Base-by-base conservation (phyloP, 2,797 vertebrate genomes). In the Alosa sapidissima region DNA sequence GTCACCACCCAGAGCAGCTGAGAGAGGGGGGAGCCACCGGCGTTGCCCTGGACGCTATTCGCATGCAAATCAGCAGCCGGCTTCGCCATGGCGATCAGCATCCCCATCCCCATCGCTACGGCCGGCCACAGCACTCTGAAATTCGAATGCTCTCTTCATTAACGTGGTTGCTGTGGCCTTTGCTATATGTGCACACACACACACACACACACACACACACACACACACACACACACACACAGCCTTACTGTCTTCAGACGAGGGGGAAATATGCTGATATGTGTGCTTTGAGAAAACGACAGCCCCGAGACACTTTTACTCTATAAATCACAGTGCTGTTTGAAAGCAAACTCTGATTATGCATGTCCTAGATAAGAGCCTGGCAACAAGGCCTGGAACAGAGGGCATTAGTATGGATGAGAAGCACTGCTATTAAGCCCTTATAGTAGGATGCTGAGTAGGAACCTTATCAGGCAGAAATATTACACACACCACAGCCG, bases 331-430 rank as follows among this genome's bases (percentile, higher is more conserved):
- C 87, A 84, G 62, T 41, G 81, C 86, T 14, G 81, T 86, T 88
- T 89, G 87, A 91, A 91, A 90, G 90, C 86, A 92, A 92, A 87
- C 82, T 55, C 81, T 90, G 90, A 92, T 92, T 92, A 93, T 90
- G 90, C 87, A 7, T 90, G 92, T 92, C 93, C 93, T 86, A 93
- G 90, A 94, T 94, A 89, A 33, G 13, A 41, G 28, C 2, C 28
- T 13, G 11, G 11, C 24, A 14, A 16, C 14, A 14, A 19, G 14
- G 68, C 36, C 14, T 11, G 33, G 68, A 75, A 41, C 33, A 36
- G n/a, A 14, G 68, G 11, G 16, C 68, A 75, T 75, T 75, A 75
- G 68, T 75, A 75, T 75, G 68, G 68, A 36, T 36, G 68, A 6
- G 68, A 16, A 14, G 68, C 33, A 13, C 68, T 3, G 33, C 33